Base-by-base conservation (phyloP, 1,140 invertebrate genomes). In the Scaptomyza graminum region DNA sequence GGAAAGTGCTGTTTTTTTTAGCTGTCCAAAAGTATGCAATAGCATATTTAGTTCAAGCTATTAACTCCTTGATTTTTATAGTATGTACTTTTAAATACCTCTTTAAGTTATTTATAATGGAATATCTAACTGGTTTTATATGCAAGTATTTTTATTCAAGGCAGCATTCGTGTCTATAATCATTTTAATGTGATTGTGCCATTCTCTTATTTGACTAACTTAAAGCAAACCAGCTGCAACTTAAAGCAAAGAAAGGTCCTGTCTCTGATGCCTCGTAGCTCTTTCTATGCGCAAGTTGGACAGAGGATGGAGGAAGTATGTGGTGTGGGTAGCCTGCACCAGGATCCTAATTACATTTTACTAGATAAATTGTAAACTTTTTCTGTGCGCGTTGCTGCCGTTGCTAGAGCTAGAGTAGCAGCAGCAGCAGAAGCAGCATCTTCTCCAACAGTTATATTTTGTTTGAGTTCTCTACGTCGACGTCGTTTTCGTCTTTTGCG, bases 351-450 rank as follows among this genome's bases (percentile, higher is more conserved):
- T 90, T 90, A 90, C 88, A 90, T 90, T 90, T 90, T 90, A 88
- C 88, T 89, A 85, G 88, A 90, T 90, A 90, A 90, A 90, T 90
- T 90, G 83, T 89, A 90, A 90, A 90, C 80, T 90, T 90, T 89
- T 89, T 79, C 79, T 76, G 76, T 77, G 76, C 87, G 55, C 79
- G 73, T 71, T 66, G 52, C 72, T 31, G 51, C 51, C 11, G 37
- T 34, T 22, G 55, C 67, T n/a, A n/a, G n/a, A 55, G 55, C 66
- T 59, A 68, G 57, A 57, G 28, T 46, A 52, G 65, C 62, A 49
- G 43, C 16, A 22, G 69, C 51, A 43, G 49, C 44, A 47, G 76
- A 46, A 60, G 57, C 79, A 74, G 73, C 87, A 75, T 80, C 88
- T 88, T 90, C 67, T 90, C 67, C 79, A 83, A 61, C 78, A 80